Evolutionary conservation across 2,113 vertebrate genomes (phyloP), one percentile per base, ranked within the genome.

Genomic region (Tachysurus fulvidraco): DNA sequence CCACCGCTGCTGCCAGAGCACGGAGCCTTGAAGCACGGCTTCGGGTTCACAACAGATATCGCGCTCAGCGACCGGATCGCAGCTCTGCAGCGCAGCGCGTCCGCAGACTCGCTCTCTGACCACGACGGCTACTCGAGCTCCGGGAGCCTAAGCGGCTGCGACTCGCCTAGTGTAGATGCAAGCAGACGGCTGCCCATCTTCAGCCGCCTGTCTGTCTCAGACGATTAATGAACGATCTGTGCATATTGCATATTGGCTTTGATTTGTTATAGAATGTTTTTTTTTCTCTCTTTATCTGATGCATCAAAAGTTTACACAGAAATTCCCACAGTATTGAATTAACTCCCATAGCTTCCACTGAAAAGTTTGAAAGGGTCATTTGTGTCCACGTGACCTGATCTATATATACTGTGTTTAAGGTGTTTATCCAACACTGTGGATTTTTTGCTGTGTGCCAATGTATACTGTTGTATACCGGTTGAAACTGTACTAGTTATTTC

Each of bases 391-490:
- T 54, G 62, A 55, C 81, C 46, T 54, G 44, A 30, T 28, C 81
- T 67, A 25, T 17, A 25, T 17, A 7, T 30, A 5, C 17, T 71
- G 36, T 16, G 36, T 36, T 36, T 36, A 36, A 25, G 67, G 54
- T 84, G 67, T 84, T 74, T 13, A n/a, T 84, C 52, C 10, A 84
- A 84, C 19, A 44, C 30, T 74, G 60, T 16, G 21, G 41, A 36
- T 69, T 86, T 84, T 50, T 73, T 73, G 54, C 83, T 84, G 52
- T 84, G 83, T 84, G 60, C 64, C 89, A 28, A 87, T 92, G 93
- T 95, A 94, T 94, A 95, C 95, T 94, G 93, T 95, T 95, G 94
- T 95, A 95, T 95, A 95, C 94, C 92, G 85, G 17, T 86, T 92
- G 84, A 88, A 88, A 93, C 88, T 90, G 62, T 74, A 77, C 65